A percentile compares a stretch with the other conserved stretches of the same genome.
phyloP scores from a whole-genome alignment of 1,140 invertebrate genomes.

The Anagrus nilaparvatae region DNA sequence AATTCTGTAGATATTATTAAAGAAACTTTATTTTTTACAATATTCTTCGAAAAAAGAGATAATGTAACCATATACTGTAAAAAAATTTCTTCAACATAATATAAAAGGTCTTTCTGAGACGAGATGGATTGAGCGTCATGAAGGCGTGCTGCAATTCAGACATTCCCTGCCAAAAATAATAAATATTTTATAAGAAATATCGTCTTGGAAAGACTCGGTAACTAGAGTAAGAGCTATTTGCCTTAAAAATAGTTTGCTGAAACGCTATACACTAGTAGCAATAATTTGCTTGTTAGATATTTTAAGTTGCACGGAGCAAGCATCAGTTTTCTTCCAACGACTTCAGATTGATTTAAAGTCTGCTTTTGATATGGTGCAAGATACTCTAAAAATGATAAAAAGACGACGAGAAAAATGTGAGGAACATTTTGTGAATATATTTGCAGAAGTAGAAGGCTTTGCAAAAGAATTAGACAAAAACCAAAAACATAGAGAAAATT shows the following conservation, averaged over 20 bases:
- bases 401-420: no score
- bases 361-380: no score
- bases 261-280: background rate
- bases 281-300: conserved; percentile 7
- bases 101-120: conserved; percentile 13
- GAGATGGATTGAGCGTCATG: conserved; percentile 16
- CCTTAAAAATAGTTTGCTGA: background rate
- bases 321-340: background rate
- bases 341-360: background rate
- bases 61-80: conserved; percentile 6
- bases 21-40: conserved; percentile 21
- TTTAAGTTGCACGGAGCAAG: background rate
- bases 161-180: background rate
- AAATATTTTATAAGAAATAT: conserved; percentile 1
- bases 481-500: no score
- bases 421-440: no score
- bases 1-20: conserved; percentile 20
- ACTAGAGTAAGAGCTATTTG: background rate
- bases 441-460: no score
- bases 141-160: conserved; percentile 8
- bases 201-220: conserved; percentile 6
- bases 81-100: background rate
- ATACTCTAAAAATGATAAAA: no score
- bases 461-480: no score
- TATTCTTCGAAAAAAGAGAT: conserved; percentile 16